A percentile compares a stretch with the other conserved stretches of the same genome.
phyloP scores from a whole-genome alignment of 2,113 vertebrate species.

The Eurypyga helias region DNA sequence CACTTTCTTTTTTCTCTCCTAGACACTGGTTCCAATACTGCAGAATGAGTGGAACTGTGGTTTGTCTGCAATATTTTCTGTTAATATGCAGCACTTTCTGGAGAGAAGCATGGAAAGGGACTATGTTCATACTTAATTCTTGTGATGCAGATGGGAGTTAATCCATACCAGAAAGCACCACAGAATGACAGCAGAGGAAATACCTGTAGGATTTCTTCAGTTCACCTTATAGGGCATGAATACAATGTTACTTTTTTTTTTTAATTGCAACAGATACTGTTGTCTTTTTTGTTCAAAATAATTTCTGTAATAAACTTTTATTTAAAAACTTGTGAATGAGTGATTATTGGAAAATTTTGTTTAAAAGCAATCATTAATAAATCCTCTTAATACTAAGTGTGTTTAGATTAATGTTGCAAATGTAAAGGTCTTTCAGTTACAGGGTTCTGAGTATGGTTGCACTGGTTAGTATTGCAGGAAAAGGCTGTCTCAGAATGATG shows the following conservation, averaged over 20 bases:
- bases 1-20: constrained; percentile 40
- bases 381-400: background rate
- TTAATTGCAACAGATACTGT: constrained; percentile 39
- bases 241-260: constrained; percentile 39
- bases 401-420: background rate
- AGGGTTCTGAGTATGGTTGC: background rate
- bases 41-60: constrained; percentile 77
- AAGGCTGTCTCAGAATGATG: background rate
- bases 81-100: constrained; percentile 70
- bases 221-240: constrained; percentile 69
- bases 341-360: background rate
- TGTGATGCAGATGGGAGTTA: constrained; percentile 61
- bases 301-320: constrained; percentile 89
- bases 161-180: constrained; percentile 19
- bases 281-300: constrained; percentile 68
- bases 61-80: constrained; percentile 64
- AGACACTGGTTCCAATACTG: constrained; percentile 90
- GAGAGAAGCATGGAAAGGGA: constrained; percentile 77
- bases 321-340: constrained; percentile 79
- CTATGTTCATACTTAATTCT: constrained; percentile 86
- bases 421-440: background rate
- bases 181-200: constrained; percentile 31
- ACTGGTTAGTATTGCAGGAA: background rate
- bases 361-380: background rate
- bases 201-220: constrained; percentile 60